Base-by-base conservation (phyloP, 2,888 invertebrate genomes). In the Aplocera efformata region DNA sequence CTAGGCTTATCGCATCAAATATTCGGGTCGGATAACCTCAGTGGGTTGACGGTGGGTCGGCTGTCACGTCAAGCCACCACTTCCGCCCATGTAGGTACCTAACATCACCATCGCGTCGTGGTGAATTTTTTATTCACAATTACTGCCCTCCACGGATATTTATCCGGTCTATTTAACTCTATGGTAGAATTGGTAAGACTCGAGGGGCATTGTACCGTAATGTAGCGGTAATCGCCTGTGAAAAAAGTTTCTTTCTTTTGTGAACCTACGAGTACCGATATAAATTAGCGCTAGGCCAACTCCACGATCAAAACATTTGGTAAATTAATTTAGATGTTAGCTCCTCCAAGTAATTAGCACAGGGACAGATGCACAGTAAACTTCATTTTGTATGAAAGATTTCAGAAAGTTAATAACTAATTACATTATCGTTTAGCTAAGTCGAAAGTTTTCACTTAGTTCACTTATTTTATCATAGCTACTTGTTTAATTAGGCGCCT, bases 51-150 rank as follows among this genome's bases (percentile, higher is more conserved):
- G 33, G 21, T 25, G 35, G 42, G 36, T n/a, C 27, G 10, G 49
- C 31, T 47, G 56, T 56, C 60, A 55, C 54, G 55, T 50, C 46
- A 46, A 31, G 50, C 57, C 61, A 63, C 63, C 67, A 64, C 54
- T 56, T 49, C 47, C 48, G 53, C 47, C 43, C 52, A 50, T 11
- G 28, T 23, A 21, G 44, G 50, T 61, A 17, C 10, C 9, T 34
- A 26, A 69, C 74, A 69, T 67, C 51, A 40, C 39, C 51, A 56
- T 26, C 30, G 26, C 32, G 48, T 41, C 56, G 67, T 59, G 43
- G 53, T 82, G 82, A 82, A 84, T 83, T 80, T 80, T 83, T 83
- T 79, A 82, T 81, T 60, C 58, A 58, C 67, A 58, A 80, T 85
- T 84, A 81, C 74, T 72, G 63, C 74, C 74, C 61, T 60, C 60